Conservation (phyloP, 2,888 invertebrate genomes). For the Bombyx huttoni region DNA sequence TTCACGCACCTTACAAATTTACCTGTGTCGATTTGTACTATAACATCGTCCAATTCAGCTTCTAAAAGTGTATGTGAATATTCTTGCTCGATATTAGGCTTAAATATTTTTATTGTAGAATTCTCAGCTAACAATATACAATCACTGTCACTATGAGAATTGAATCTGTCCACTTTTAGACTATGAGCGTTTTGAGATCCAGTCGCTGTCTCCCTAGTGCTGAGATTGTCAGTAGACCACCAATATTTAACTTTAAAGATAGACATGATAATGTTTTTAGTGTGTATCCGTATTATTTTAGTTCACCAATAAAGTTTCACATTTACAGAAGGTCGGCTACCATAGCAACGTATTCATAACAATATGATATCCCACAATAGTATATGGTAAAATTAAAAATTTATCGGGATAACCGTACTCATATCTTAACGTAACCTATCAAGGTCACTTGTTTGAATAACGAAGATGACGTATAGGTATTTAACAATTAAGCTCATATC, state of each 20-base stretch:
- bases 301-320: neutral
- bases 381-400: too few relatives aligned
- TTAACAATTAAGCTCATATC: too few relatives aligned
- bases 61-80: slow-evolving; percentile 84
- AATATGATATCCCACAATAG: neutral
- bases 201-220: slow-evolving; percentile 62
- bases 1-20: slow-evolving; percentile 85
- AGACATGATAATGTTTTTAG: slow-evolving; percentile 77
- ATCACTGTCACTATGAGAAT: slow-evolving; percentile 85
- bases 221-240: slow-evolving; percentile 83
- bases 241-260: slow-evolving; percentile 91
- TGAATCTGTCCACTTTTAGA: slow-evolving; percentile 81
- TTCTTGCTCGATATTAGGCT: slow-evolving; percentile 45
- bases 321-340: neutral
- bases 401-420: too few relatives aligned
- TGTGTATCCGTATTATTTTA: too few relatives aligned
- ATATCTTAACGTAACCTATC: too few relatives aligned
- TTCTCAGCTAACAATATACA: slow-evolving; percentile 77
- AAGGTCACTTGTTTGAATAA: too few relatives aligned
- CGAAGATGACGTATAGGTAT: too few relatives aligned
- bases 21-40: slow-evolving; percentile 87
- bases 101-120: slow-evolving; percentile 43
- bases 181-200: slow-evolving; percentile 75
- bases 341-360: slow-evolving; percentile 3
- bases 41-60: slow-evolving; percentile 78